These are phyloP conservation scores for Setophaga kirtlandii DNA, from an alignment of 2,113 vertebrate genomes.

Conservation along the genomic window DNA sequence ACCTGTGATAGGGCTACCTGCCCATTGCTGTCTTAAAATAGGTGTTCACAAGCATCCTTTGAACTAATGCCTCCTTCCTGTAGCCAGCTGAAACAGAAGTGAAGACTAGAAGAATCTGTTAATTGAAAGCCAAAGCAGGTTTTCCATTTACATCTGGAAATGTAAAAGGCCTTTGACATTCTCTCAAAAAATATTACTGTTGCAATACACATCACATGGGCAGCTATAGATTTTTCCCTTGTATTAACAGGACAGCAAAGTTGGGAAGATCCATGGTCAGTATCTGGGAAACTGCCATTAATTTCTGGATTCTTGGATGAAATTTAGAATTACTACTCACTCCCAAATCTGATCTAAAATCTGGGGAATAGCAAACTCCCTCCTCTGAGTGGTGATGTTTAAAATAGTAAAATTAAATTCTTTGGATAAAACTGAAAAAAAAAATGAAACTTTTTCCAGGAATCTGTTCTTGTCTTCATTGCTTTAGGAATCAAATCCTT, in stretches of 20 bases:
- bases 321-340: neutral
- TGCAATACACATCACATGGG: neutral
- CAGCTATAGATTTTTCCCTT: neutral
- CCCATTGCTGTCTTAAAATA: neutral
- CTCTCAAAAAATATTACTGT: neutral
- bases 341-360: neutral
- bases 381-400: neutral
- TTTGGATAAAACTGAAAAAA: neutral
- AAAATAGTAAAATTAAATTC: neutral
- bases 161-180: neutral
- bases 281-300: too few relatives aligned
- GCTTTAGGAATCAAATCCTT: neutral
- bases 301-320: neutral
- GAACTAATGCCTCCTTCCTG: neutral
- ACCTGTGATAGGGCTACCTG: neutral
- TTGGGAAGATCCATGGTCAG: neutral
- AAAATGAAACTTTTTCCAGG: neutral
- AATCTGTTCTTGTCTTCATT: neutral
- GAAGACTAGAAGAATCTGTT: neutral
- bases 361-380: neutral
- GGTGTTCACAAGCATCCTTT: neutral
- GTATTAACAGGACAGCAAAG: neutral
- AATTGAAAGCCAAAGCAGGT: neutral
- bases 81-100: neutral
- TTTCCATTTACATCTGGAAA: neutral